Evolutionary conservation across 1,140 invertebrate genomes (phyloP).

Genomic region (Pogonomyrmex barbatus): DNA sequence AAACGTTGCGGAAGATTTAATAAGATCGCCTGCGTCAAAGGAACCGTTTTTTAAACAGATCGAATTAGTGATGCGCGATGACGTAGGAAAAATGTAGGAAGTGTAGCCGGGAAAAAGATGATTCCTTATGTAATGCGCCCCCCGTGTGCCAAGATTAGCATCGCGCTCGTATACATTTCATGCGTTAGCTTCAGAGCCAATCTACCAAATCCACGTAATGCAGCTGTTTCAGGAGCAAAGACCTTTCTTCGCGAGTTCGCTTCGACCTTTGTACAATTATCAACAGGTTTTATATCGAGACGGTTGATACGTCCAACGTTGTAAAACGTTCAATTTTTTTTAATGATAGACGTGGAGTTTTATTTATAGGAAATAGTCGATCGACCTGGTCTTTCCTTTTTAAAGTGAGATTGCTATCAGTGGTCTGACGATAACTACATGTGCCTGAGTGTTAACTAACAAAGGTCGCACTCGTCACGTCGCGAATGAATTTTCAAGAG

Average conservation of each 20-base stretch:
- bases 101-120: constrained; percentile 74
- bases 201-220: constrained; percentile 72
- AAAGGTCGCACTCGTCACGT: background rate
- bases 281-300: background rate
- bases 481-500: background rate
- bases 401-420: background rate
- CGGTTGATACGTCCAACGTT: background rate
- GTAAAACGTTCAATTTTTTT: background rate
- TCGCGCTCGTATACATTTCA: constrained; percentile 54
- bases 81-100: constrained; percentile 50
- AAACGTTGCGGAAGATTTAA: background rate
- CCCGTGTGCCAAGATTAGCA: constrained; percentile 79
- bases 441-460: constrained; percentile 37
- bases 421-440: background rate
- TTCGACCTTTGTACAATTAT: constrained; percentile 33
- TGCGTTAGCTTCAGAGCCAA: constrained; percentile 73
- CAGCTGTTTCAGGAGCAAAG: constrained; percentile 70
- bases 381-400: background rate
- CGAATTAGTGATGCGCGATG: background rate
- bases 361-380: background rate
- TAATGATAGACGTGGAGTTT: background rate
- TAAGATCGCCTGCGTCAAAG: background rate
- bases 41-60: background rate
- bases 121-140: constrained; percentile 80
- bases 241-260: constrained; percentile 54